Evolutionary conservation across 2,797 vertebrate genomes (phyloP).

Genomic region (Melanotaenia maccullochi): DNA sequence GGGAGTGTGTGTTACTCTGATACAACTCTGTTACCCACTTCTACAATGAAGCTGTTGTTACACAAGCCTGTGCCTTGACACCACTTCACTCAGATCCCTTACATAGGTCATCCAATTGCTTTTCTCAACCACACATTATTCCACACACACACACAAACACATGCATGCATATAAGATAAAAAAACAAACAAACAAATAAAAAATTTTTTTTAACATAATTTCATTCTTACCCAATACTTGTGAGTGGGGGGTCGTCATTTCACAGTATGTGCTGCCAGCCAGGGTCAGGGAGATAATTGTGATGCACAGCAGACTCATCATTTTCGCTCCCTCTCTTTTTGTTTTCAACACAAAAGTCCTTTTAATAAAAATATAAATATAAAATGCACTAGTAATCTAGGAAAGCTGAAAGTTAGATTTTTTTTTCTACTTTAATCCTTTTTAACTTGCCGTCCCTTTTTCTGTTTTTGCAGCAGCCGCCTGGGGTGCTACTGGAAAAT

Average conservation of each 20-base stretch:
- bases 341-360: slow-evolving; percentile 70
- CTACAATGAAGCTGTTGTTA: slow-evolving; percentile 67
- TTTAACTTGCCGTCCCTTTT: slow-evolving; percentile 47
- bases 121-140: neutral
- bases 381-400: slow-evolving; percentile 18
- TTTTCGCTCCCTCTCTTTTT: slow-evolving; percentile 75
- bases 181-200: neutral
- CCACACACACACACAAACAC: neutral
- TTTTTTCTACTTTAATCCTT: slow-evolving; percentile 35
- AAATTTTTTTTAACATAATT: slow-evolving; percentile 12
- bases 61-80: slow-evolving; percentile 42
- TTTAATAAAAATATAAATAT: slow-evolving; percentile 75
- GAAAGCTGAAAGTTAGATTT: slow-evolving; percentile 11
- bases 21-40: slow-evolving; percentile 59
- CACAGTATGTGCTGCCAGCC: slow-evolving; percentile 84
- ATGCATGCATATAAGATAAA: no score
- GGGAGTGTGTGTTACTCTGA: slow-evolving; percentile 59
- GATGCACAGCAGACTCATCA: slow-evolving; percentile 89
- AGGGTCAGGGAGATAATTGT: slow-evolving; percentile 88
- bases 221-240: slow-evolving; percentile 86
- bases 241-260: slow-evolving; percentile 54
- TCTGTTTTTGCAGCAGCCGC: slow-evolving; percentile 66
- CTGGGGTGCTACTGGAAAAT: slow-evolving; percentile 81
- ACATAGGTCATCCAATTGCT: slow-evolving; percentile 28
- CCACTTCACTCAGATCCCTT: slow-evolving; percentile 35